Evolutionary conservation across 2,797 vertebrate species (phyloP), one percentile per base, ranked within the genome.

Genomic region (Decapterus maruadsi): DNA sequence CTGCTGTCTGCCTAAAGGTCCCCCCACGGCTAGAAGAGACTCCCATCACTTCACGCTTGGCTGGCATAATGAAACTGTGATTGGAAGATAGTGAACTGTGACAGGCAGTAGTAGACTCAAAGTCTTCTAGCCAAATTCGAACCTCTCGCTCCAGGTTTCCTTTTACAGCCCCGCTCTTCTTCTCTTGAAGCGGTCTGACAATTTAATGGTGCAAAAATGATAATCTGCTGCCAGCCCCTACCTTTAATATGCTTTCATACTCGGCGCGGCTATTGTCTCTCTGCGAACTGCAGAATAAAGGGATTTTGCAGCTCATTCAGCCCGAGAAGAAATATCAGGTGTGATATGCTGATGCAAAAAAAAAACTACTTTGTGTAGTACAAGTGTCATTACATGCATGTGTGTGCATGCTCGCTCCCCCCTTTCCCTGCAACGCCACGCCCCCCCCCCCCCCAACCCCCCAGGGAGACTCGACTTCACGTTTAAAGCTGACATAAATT

Each of bases 401-500:
- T 84, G 72, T 73, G 72, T 64, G 59, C 50, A 36, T 46, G 17
- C 36, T 5, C 31, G 1, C 26, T 26, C 26, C 26, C 26, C 26
- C 26, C 26, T 3, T 26, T 26, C 26, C 26, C 26, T 26, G 26
- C 26, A 26, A 22, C 43, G 54, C 34, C n/a, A 62, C 80, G 58
- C 46, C 58, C 77, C 66, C 22, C 14, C 57, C 34, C n/a, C 64
- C 80, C 60, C 46, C 58, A 75, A 68, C 22, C 14, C 54, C 68
- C 68, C 69, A 80, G 89, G 78, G 76, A 74, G 74, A 67, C 86
- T 85, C 22, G 10, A 75, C 84, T 73, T 88, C 81, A 81, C 73
- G 73, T 92, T 95, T 94, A 93, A 94, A 93, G 90, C 90, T 84
- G 90, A 94, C 93, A 94, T 94, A 95, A 93, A 94, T 93, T 94